Evolutionary conservation across 2,113 vertebrate species (phyloP).

Genomic region (Delphinapterus leucas): DNA sequence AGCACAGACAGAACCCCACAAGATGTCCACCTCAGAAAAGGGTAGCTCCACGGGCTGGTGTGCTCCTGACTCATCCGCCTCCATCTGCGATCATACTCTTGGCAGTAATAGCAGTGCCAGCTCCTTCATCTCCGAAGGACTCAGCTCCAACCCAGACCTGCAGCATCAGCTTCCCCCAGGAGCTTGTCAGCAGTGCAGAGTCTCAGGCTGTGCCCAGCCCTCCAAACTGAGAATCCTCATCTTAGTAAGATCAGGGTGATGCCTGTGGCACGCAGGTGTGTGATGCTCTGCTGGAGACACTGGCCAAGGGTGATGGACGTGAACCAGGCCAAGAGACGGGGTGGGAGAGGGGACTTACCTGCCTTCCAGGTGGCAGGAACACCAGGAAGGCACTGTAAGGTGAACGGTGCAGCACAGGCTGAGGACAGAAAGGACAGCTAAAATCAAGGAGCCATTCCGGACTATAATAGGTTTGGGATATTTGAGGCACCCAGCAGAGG

Average conservation of each 20-base stretch:
- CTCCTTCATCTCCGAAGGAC: background rate
- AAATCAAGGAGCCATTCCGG: background rate
- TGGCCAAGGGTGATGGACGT: rapidly evolving
- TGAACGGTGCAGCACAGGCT: background rate
- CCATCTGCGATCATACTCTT: rapidly evolving
- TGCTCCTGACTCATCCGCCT: rapidly evolving
- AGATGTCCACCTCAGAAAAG: rapidly evolving
- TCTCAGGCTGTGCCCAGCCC: background rate
- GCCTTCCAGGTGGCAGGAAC: too few relatives aligned
- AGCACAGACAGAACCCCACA: too few relatives aligned
- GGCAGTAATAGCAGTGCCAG: background rate
- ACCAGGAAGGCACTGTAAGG: background rate
- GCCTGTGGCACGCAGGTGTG: rapidly evolving
- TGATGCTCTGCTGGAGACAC: rapidly evolving
- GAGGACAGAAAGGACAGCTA: too few relatives aligned
- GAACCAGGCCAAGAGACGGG: too few relatives aligned
- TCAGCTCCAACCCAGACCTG: too few relatives aligned
- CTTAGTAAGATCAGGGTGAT: background rate
- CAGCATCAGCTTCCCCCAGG: background rate
- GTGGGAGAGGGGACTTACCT: too few relatives aligned
- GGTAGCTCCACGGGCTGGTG: rapidly evolving
- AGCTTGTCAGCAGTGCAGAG: background rate
- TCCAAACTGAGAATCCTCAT: background rate
- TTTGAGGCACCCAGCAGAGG: too few relatives aligned
- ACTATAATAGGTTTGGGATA: background rate